These are phyloP conservation scores for Synergus japonicus DNA, from an alignment of 2,888 invertebrate species.

Conservation along the genomic window DNA sequence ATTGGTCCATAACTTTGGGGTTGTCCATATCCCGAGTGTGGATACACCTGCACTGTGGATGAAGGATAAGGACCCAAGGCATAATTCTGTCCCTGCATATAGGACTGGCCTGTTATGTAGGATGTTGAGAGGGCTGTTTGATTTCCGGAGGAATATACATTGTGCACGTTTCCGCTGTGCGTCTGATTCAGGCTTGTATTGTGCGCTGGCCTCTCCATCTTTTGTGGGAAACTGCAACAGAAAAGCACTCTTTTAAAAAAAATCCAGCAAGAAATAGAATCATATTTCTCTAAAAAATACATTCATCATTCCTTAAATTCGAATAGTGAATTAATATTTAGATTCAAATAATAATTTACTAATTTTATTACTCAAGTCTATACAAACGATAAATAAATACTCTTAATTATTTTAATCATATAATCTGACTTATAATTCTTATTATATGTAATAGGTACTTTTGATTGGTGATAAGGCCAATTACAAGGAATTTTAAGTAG, in stretches of 20 bases:
- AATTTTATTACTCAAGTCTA: too few species aligned
- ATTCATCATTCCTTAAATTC: too few species aligned
- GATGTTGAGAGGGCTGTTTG: constrained; percentile 73
- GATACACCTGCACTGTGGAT: constrained; percentile 68
- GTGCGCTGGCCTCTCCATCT: constrained; percentile 74
- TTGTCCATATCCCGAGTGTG: constrained; percentile 68
- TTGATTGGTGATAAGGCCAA: background rate
- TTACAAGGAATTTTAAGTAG: constrained; percentile 10
- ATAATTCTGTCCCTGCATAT: constrained; percentile 74
- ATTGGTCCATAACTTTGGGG: constrained; percentile 74
- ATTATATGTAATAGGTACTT: background rate
- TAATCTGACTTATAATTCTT: background rate
- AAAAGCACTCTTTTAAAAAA: constrained; percentile 40
- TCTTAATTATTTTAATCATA: too few species aligned
- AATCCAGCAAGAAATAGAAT: background rate
- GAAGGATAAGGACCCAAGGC: constrained; percentile 68
- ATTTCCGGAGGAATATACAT: constrained; percentile 71
- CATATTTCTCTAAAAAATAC: background rate
- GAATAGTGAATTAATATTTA: too few species aligned
- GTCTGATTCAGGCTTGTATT: constrained; percentile 67
- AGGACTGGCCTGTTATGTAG: constrained; percentile 75
- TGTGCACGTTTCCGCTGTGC: constrained; percentile 68
- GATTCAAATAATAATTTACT: too few species aligned
- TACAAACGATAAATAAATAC: too few species aligned
- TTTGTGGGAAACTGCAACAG: constrained; percentile 72